phyloP scores from a whole-genome alignment of 2,888 invertebrate species.

The Plagodis pulveraria region DNA sequence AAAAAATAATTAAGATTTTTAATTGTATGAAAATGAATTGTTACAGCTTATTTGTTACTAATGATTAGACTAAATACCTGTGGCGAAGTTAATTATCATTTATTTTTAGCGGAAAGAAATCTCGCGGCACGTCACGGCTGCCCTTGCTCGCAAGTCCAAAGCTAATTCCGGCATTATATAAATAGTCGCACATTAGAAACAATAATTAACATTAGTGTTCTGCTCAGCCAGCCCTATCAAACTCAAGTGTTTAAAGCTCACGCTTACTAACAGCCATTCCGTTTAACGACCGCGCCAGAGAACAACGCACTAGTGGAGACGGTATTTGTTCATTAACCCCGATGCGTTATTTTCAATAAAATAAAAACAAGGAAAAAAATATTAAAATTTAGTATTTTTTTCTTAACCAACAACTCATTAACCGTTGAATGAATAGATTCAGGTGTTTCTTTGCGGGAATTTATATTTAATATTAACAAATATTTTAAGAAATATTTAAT shows the following conservation, averaged over 20 bases:
- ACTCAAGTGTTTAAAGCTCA: slow-evolving; percentile 31
- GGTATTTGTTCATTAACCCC: neutral
- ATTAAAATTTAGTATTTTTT: too few relatives aligned
- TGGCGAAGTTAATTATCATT: too few relatives aligned
- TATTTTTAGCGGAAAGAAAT: too few relatives aligned
- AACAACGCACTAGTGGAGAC: slow-evolving; percentile 2
- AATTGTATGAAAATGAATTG: too few relatives aligned
- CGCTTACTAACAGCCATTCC: slow-evolving; percentile 22
- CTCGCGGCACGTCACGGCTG: neutral
- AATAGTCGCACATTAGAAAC: slow-evolving; percentile 11
- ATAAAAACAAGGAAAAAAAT: too few relatives aligned
- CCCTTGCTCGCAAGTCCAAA: slow-evolving; percentile 3
- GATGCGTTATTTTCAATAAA: neutral
- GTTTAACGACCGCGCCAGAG: slow-evolving; percentile 20
- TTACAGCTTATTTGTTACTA: too few relatives aligned
- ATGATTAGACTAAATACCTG: too few relatives aligned
- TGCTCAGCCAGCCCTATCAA: slow-evolving; percentile 26
- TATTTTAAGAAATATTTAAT: too few relatives aligned
- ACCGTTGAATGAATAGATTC: too few relatives aligned
- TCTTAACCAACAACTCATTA: too few relatives aligned
- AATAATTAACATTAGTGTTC: slow-evolving; percentile 30
- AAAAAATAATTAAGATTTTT: neutral
- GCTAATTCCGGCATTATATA: slow-evolving; percentile 5
- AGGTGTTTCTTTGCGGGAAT: too few relatives aligned
- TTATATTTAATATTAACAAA: too few relatives aligned